Percentiles rank a stretch among this genome's conserved stretches.
Conservation (phyloP, 1,140 invertebrate species). For the Archegozetes longisetosus region DNA sequence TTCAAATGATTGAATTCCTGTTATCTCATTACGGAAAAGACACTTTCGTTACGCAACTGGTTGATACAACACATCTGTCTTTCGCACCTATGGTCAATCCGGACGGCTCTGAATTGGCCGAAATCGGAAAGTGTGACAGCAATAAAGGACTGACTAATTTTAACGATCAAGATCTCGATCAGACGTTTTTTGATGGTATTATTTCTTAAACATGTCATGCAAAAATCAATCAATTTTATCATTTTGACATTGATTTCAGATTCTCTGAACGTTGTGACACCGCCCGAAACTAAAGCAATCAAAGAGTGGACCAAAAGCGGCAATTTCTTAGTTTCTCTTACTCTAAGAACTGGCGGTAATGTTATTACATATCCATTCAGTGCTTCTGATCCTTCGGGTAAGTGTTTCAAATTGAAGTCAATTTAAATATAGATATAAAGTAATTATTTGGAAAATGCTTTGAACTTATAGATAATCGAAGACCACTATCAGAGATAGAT, state of each 20-base stretch:
- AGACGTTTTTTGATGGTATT: constrained; percentile 74
- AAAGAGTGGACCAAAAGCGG: constrained; percentile 12
- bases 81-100: constrained; percentile 63
- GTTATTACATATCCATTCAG: constrained; percentile 15
- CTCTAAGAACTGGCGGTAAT: constrained; percentile 13
- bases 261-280: constrained; percentile 29
- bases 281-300: constrained; percentile 11
- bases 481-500: constrained; percentile 4
- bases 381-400: neutral
- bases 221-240: constrained; percentile 65
- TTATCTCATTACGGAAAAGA: constrained; percentile 37
- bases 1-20: constrained; percentile 72
- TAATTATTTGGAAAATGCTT: neutral
- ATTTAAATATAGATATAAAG: neutral
- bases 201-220: constrained; percentile 63
- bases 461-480: neutral
- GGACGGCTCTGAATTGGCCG: constrained; percentile 63
- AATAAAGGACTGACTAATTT: constrained; percentile 98
- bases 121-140: constrained; percentile 63
- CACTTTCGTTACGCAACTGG: constrained; percentile 45
- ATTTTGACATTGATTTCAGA: constrained; percentile 57
- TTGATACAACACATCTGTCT: constrained; percentile 69
- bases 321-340: constrained; percentile 11
- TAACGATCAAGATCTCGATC: constrained; percentile 79
- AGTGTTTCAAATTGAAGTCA: too few relatives aligned